These are phyloP conservation scores for Centropyge bicolor DNA, from an alignment of 2,797 vertebrate genomes.

Conservation along the genomic window DNA sequence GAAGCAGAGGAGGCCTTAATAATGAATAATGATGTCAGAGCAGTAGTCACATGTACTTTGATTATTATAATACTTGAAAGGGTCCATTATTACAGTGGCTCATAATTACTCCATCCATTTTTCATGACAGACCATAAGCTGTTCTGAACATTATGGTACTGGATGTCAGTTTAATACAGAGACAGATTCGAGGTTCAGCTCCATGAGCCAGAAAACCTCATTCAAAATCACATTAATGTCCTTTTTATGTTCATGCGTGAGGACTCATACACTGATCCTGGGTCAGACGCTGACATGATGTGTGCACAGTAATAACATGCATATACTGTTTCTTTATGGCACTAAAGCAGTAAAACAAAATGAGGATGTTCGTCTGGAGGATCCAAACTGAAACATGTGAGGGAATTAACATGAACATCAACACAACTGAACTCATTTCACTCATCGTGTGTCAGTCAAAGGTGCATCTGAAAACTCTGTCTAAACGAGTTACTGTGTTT, in stretches of 20 bases:
- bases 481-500: neutral
- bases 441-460: neutral
- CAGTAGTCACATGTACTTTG: slow-evolving; percentile 12
- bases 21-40: slow-evolving; percentile 22
- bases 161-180: neutral
- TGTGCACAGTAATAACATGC: too few relatives aligned
- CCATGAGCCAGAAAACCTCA: neutral
- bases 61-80: slow-evolving; percentile 13
- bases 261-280: neutral
- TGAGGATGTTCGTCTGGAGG: too few relatives aligned
- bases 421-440: neutral
- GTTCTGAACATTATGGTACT: neutral
- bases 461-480: neutral
- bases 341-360: too few relatives aligned
- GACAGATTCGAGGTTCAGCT: neutral
- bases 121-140: slow-evolving; percentile 8
- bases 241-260: neutral
- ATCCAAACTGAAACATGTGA: neutral
- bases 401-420: neutral
- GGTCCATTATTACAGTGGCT: neutral
- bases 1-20: slow-evolving; percentile 26
- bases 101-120: slow-evolving; percentile 22
- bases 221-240: neutral
- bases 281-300: neutral
- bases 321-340: too few relatives aligned